Evolutionary conservation across 2,888 invertebrate species (phyloP).

Genomic region (Subacronicta megacephala): DNA sequence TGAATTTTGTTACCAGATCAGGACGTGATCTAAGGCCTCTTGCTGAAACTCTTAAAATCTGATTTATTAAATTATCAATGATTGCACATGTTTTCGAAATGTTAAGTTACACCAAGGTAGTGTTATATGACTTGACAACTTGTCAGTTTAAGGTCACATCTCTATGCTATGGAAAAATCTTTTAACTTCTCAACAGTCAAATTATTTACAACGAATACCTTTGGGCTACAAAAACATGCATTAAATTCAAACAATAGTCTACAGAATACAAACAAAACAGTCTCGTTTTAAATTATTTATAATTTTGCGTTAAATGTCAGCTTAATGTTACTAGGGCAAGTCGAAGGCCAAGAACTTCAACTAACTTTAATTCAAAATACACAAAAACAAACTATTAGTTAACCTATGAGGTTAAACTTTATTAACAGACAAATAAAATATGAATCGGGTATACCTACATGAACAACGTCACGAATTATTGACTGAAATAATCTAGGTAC

Average conservation of each 20-base stretch:
- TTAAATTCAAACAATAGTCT: conserved; percentile 24
- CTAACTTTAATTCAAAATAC: conserved; percentile 20
- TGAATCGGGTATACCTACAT: conserved; percentile 46
- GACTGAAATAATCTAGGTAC: conserved; percentile 42
- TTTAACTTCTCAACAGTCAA: too few species aligned
- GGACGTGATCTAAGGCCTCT: too few species aligned
- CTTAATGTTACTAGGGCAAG: conserved; percentile 45
- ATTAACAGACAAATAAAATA: conserved; percentile 39
- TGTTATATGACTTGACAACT: too few species aligned
- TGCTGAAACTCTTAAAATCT: too few species aligned
- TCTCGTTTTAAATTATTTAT: conserved; percentile 46
- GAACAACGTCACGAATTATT: conserved; percentile 42
- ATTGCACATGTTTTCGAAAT: too few species aligned
- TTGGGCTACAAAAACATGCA: conserved; percentile 22
- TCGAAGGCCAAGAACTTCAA: conserved; percentile 40
- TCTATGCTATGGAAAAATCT: too few species aligned
- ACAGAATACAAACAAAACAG: conserved; percentile 20
- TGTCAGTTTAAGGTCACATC: too few species aligned
- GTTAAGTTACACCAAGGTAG: too few species aligned
- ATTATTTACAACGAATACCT: conserved; percentile 7
- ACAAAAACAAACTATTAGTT: conserved; percentile 29
- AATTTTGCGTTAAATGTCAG: conserved; percentile 43
- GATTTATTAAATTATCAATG: too few species aligned
- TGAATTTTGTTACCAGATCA: too few species aligned
- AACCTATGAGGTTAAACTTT: conserved; percentile 24